Base-by-base conservation (phyloP, 1,140 invertebrate species). In the Lasioglossum baleicum region DNA sequence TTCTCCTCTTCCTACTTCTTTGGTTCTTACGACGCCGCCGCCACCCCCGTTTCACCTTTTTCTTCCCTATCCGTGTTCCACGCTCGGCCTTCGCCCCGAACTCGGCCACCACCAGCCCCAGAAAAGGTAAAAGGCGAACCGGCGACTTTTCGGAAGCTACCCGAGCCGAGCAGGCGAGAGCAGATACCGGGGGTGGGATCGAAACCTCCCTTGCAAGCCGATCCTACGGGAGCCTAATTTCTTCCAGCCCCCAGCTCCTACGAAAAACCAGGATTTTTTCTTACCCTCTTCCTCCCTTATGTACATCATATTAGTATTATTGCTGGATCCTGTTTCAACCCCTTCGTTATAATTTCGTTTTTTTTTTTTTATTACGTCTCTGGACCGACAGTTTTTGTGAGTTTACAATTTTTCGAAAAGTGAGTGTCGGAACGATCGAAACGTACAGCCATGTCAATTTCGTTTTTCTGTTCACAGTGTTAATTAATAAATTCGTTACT, bases 141-240 rank as follows among this genome's bases (percentile, higher is more conserved):
- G 40, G 64, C 51, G 75, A 82, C 75, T 85, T 84, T 82, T 84
- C 72, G 78, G 44, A 74, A 69, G 31, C 56, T 60, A 11, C 44
- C 26, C 79, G 48, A 20, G 64, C 26, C 60, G 60, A 63, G 35
- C 11, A 53, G 31, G 22, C 35, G 15, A 76, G 56, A 77, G 66
- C 77, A 64, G 42, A 22, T 64, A 66, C 44, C 58, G 40, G 61
- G 58, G 31, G 31, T 68, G 58, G 72, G 68, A 84, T 84, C 68
- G 83, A 85, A 82, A 51, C 8, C 67, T 68, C 75, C 65, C 60
- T 40, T 26, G 58, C 11, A 74, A 70, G 64, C 76, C 73, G 83
- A 75, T 65, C 51, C 61, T 66, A 4, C 13, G 65, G 17, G 65
- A 68, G 68, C 42, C 68, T 79, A 84, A 85, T 85, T 85, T 79